Conservation (phyloP, 2,888 invertebrate species). For the Taphrorychus bicolor region DNA sequence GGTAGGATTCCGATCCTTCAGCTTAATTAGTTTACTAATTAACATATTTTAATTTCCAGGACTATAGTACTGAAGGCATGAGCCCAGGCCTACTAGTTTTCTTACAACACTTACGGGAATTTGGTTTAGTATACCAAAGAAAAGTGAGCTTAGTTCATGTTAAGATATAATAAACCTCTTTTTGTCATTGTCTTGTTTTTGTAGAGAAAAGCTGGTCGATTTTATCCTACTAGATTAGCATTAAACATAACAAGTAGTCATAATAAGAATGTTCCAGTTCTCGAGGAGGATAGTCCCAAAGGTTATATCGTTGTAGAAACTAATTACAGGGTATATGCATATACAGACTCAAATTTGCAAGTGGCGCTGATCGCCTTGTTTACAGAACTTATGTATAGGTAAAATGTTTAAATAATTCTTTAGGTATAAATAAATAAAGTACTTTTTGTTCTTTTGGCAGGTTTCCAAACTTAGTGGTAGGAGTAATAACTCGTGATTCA, state of each 20-base stretch:
- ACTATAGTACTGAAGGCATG: conserved; percentile 96
- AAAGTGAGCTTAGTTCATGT: conserved; percentile 66
- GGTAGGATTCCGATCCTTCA: too few species aligned
- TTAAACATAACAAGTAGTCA: conserved; percentile 75
- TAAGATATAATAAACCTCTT: too few species aligned
- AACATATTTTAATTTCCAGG: conserved; percentile 68
- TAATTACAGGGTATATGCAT: conserved; percentile 95
- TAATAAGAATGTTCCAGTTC: conserved; percentile 57
- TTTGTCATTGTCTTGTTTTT: conserved; percentile 11
- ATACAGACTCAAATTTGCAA: conserved; percentile 91
- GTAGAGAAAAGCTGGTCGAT: conserved; percentile 87
- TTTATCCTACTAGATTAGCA: conserved; percentile 94
- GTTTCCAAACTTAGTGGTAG: conserved; percentile 95
- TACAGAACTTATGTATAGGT: conserved; percentile 90
- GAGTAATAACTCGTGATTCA: conserved; percentile 92
- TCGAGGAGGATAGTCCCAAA: conserved; percentile 67
- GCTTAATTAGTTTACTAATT: too few species aligned
- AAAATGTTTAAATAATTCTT: conserved; percentile 26
- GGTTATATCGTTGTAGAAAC: conserved; percentile 96
- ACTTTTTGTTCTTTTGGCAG: conserved; percentile 60
- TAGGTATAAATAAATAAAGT: background rate
- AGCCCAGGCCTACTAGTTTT: conserved; percentile 86
- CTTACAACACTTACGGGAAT: conserved; percentile 94
- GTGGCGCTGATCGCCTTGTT: conserved; percentile 92
- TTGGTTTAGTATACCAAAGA: conserved; percentile 96